Evolutionary conservation across 53 echinoderm and acorn worm species (phyloP).

Genomic region (Zoroaster sp.): DNA sequence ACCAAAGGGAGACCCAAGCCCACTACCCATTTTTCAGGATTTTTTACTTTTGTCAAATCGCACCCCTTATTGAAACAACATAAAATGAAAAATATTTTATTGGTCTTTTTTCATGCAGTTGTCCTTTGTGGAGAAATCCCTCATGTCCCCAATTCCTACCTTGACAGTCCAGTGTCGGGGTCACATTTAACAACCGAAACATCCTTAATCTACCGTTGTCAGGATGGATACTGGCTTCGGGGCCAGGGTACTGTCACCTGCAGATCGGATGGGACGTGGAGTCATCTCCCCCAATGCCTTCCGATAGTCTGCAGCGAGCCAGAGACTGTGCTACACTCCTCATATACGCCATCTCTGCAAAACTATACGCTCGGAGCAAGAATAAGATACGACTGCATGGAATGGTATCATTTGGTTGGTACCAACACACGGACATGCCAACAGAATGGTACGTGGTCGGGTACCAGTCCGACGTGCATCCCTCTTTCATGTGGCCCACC

Average conservation of each 20-base stretch:
- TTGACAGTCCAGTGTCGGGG: background rate
- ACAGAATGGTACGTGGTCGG: slow-evolving; percentile 41
- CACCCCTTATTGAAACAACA: too few relatives aligned
- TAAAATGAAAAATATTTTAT: too few relatives aligned
- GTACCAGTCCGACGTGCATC: slow-evolving; percentile 40
- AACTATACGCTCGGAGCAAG: slow-evolving; percentile 16
- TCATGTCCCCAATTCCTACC: background rate
- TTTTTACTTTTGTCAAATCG: too few relatives aligned
- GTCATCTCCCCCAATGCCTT: slow-evolving; percentile 37
- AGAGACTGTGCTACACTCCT: background rate
- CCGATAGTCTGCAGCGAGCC: slow-evolving; percentile 32
- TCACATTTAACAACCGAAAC: background rate
- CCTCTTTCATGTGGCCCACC: slow-evolving; percentile 57
- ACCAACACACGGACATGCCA: slow-evolving; percentile 23
- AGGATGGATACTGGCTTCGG: slow-evolving; percentile 26
- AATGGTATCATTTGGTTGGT: slow-evolving; percentile 51
- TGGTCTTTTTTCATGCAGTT: background rate
- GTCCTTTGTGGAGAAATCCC: slow-evolving; percentile 36
- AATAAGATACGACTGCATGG: slow-evolving; percentile 50
- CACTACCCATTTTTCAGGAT: too few relatives aligned
- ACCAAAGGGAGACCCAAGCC: too few relatives aligned
- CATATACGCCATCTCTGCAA: background rate
- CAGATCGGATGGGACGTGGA: slow-evolving; percentile 41
- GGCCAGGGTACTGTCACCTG: slow-evolving; percentile 40
- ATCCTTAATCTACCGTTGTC: slow-evolving; percentile 29